Evolutionary conservation across 2,113 vertebrate species (phyloP), one percentile per base, ranked within the genome.

Genomic region (Myiozetetes cayanensis): DNA sequence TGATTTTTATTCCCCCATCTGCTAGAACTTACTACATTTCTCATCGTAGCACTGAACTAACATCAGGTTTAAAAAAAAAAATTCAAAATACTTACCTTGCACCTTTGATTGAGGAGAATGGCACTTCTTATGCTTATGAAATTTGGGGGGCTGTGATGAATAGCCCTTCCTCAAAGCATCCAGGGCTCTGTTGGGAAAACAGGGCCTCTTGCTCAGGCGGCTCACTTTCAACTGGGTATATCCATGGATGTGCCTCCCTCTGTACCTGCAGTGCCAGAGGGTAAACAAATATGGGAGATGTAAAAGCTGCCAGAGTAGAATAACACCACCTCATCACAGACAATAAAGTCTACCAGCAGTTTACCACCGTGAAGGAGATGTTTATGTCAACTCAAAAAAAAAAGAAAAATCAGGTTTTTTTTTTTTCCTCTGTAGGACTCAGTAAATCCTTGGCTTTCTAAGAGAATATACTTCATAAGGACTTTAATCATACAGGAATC

Each of bases 1-100:
- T 24, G 10, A 63, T 68, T 72, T 47, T 70, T 28, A 56, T 77
- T 63, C 19, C 13, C 15, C 22, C 24, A 52, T 22, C 13, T 43
- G n/a, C 49, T 47, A 18, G 1, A 81, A 68, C 8, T 79, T 41
- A 13, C 12, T 55, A 46, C 49, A 85, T 59, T 76, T 81, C 24
- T 58, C 39, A 72, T 63, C 5, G 1, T 21, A 43, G 39, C 63
- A 39, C 49, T 46, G 58, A 47, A 87, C 35, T 10, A 28, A 63
- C 33, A 33, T 20, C 15, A 28, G 35, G 44, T 82, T 30, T 4
- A 17, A 58, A 90, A 49, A 66, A 59, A 73, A 55, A 47, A 49
- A 74, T 27, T 72, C 14, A 5, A 39, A 44, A 56, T 28, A 47
- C 17, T 97, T 94, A 98, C 98, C 98, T 97, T 97, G 74, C 55